phyloP scores from a whole-genome alignment of 2,888 invertebrate species.

The Netelia inedita region DNA sequence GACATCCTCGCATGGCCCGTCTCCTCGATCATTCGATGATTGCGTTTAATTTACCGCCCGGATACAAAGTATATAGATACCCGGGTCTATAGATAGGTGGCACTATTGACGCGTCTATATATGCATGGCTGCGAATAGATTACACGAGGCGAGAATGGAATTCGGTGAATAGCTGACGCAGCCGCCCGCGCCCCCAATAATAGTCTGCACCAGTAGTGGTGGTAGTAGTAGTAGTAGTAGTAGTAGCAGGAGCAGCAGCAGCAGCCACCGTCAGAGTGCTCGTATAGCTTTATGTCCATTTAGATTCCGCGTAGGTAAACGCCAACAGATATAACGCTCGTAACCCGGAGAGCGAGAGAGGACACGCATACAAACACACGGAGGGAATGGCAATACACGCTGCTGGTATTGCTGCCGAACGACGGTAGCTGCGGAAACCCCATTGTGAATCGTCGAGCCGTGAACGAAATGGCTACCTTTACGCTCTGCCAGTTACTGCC shows the following conservation, averaged over 20 bases:
- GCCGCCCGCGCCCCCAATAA: constrained; percentile 13
- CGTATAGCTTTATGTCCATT: constrained; percentile 32
- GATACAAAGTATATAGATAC: not conserved
- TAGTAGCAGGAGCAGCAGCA: not conserved
- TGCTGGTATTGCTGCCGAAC: constrained; percentile 4
- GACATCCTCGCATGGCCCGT: not conserved
- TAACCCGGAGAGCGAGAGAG: constrained; percentile 5
- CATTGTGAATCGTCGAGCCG: constrained; percentile 78
- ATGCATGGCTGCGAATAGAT: not conserved
- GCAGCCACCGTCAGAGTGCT: not conserved
- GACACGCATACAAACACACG: constrained; percentile 6
- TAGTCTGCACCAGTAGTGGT: not conserved
- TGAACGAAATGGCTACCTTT: constrained; percentile 80
- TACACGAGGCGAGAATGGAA: constrained; percentile 33
- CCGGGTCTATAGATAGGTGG: not conserved
- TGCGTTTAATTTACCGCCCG: constrained; percentile 21
- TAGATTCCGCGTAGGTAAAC: constrained; percentile 27
- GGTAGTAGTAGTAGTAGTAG: too few relatives aligned
- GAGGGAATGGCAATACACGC: constrained; percentile 52
- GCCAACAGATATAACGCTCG: not conserved
- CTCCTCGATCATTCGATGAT: constrained; percentile 46
- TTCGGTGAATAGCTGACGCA: constrained; percentile 38
- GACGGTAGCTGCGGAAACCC: constrained; percentile 74
- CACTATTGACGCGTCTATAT: constrained; percentile 29
- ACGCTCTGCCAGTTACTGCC: constrained; percentile 76